Evolutionary conservation across 2,797 vertebrate genomes (phyloP).

Genomic region (Euphonia xanthogaster): DNA sequence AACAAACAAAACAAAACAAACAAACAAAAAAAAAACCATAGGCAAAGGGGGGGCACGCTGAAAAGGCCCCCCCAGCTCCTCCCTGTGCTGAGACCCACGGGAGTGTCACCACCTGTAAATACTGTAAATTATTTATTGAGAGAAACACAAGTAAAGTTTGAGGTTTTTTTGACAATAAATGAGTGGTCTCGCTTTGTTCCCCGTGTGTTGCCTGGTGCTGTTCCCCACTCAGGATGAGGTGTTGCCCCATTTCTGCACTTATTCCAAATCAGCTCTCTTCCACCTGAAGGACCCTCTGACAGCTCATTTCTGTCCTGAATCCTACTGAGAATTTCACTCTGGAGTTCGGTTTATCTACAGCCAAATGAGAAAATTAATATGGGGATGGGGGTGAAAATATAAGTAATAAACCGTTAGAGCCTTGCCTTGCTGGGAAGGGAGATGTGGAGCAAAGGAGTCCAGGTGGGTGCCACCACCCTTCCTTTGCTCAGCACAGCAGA

Average conservation of each 20-base stretch:
- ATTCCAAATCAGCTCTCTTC: neutral
- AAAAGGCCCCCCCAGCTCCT: neutral
- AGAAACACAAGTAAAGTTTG: conserved; percentile 78
- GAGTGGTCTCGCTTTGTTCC: conserved; percentile 23
- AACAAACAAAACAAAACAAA: neutral
- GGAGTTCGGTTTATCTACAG: neutral
- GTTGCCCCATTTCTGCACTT: neutral
- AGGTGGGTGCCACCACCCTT: fast-evolving
- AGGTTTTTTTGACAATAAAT: conserved; percentile 35
- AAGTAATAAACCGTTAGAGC: neutral
- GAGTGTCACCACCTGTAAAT: conserved; percentile 85
- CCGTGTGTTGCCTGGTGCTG: neutral
- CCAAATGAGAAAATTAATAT: neutral
- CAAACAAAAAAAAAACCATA: neutral
- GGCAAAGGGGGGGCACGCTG: neutral
- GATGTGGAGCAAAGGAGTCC: neutral
- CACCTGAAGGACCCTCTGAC: neutral
- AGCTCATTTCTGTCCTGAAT: neutral
- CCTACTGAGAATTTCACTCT: neutral
- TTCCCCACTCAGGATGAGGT: fast-evolving
- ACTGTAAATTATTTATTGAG: conserved; percentile 99
- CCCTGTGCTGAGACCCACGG: conserved; percentile 76
- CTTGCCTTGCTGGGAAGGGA: fast-evolving
- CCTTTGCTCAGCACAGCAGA: neutral
- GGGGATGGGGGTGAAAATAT: fast-evolving